These are phyloP conservation scores for Teinopalpus imperialis DNA, from an alignment of 2,888 invertebrate genomes.

Conservation along the genomic window DNA sequence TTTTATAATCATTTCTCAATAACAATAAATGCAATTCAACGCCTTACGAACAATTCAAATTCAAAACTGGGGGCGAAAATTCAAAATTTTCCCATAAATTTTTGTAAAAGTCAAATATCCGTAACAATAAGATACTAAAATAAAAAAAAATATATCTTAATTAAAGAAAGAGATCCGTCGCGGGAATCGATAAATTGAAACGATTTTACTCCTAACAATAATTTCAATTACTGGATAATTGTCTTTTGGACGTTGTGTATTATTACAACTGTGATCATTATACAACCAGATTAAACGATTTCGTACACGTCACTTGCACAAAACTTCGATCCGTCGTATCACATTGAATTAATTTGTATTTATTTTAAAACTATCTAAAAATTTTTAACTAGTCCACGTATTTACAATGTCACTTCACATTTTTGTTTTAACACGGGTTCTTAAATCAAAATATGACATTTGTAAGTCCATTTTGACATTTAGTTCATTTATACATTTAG, in stretches of 20 bases:
- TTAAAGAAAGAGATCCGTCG: constrained; percentile 52
- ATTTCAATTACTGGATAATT: constrained; percentile 31
- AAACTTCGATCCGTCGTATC: constrained; percentile 54
- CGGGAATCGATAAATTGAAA: constrained; percentile 39
- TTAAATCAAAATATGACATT: too few relatives aligned
- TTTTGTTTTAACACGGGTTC: too few relatives aligned
- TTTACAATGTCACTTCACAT: constrained; percentile 47
- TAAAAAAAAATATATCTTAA: constrained; percentile 48
- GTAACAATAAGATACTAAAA: constrained; percentile 40
- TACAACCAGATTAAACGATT: too few relatives aligned
- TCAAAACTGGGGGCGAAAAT: constrained; percentile 51
- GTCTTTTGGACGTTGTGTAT: constrained; percentile 58
- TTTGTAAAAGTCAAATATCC: constrained; percentile 36
- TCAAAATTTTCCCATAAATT: constrained; percentile 58
- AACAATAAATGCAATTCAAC: constrained; percentile 43
- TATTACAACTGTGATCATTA: too few relatives aligned
- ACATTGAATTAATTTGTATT: constrained; percentile 65
- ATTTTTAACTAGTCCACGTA: constrained; percentile 58
- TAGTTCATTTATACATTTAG: constrained; percentile 27
- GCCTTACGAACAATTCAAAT: constrained; percentile 34
- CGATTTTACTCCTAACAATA: constrained; percentile 24
- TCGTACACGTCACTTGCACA: neutral
- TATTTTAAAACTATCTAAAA: constrained; percentile 65
- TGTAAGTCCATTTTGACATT: constrained; percentile 16
- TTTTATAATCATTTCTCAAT: constrained; percentile 27